These are phyloP conservation scores for Lytechinus variegatus DNA, from an alignment of 35 echinoderm and acorn worm species.

Conservation along the genomic window DNA sequence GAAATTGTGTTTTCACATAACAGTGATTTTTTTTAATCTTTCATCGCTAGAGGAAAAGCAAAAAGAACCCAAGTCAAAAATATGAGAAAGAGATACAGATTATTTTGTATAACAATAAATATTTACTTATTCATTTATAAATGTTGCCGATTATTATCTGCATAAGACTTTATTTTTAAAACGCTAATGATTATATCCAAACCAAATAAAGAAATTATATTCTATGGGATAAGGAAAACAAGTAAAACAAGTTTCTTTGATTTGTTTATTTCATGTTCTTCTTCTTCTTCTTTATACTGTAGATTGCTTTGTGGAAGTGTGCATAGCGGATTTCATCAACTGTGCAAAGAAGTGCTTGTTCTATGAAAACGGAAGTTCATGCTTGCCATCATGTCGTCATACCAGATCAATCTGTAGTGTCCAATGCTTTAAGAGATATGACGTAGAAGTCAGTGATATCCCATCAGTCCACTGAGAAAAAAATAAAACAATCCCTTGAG, in stretches of 20 bases:
- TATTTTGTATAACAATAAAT: too few relatives aligned
- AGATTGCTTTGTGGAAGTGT: slow-evolving; percentile 49
- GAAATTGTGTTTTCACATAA: too few relatives aligned
- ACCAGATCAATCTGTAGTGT: slow-evolving; percentile 32
- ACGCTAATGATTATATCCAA: too few relatives aligned
- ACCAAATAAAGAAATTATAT: too few relatives aligned
- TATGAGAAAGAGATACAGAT: too few relatives aligned
- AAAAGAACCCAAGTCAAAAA: too few relatives aligned
- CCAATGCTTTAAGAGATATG: slow-evolving; percentile 47
- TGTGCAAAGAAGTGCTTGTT: slow-evolving; percentile 51
- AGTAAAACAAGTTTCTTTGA: not conserved
- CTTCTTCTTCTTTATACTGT: not conserved
- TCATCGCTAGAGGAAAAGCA: too few relatives aligned
- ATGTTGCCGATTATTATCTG: too few relatives aligned
- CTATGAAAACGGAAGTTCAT: slow-evolving; percentile 14
- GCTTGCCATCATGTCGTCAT: slow-evolving; percentile 40
- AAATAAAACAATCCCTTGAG: not conserved
- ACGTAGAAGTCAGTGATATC: not conserved
- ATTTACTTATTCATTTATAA: too few relatives aligned
- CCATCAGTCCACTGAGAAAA: slow-evolving; percentile 14
- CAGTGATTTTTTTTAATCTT: too few relatives aligned
- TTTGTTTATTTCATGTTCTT: not conserved
- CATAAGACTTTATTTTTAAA: too few relatives aligned
- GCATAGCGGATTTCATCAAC: slow-evolving; percentile 46
- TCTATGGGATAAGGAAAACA: too few relatives aligned